Base-by-base conservation (phyloP, 2,888 invertebrate genomes). In the Diloba caeruleocephala region DNA sequence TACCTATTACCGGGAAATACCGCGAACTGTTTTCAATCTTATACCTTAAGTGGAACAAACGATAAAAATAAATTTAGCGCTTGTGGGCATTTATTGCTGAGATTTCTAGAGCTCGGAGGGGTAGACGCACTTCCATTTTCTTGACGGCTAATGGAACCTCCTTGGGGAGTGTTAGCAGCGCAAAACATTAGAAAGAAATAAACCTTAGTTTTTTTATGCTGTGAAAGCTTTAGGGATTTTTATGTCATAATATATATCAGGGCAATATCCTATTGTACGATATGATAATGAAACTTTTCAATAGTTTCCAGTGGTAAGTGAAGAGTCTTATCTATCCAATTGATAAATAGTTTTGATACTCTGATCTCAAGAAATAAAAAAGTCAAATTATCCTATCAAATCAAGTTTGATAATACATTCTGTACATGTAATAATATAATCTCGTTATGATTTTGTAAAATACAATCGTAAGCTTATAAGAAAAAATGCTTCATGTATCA, bases 11-110 rank as follows among this genome's bases (percentile, higher is more conserved):
- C 74, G 83, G 82, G 78, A 87, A 89, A 90, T 88, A 90, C 90
- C 83, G 84, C 83, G 84, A 86, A 82, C 84, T 87, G 86, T 91
- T 91, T 90, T 89, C 91, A 92, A 90, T 92, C 90, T 87, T 87
- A 90, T 91, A 89, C 84, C 89, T 90, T 92, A 90, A 92, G 92
- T 93, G 91, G 88, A 87, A 85, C 84, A 84, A 86, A 87, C 91
- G 84, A 93, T 93, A 92, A 92, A 91, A 89, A 87, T 89, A 89
- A 90, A 92, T 91, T 90, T 85, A 85, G 87, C 87, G 80, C 85
- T 89, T 89, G 87, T 83, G 90, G 86, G 87, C 83, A 89, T 90
- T 91, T 92, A 92, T 90, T 82, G 84, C 90, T 81, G 88, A 90
- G 92, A 92, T 90, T 91, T 89, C 85, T 88, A 85, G 83, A 84